Evolutionary conservation across 2,797 vertebrate species (phyloP).

Genomic region (Lithobates sylvaticus): DNA sequence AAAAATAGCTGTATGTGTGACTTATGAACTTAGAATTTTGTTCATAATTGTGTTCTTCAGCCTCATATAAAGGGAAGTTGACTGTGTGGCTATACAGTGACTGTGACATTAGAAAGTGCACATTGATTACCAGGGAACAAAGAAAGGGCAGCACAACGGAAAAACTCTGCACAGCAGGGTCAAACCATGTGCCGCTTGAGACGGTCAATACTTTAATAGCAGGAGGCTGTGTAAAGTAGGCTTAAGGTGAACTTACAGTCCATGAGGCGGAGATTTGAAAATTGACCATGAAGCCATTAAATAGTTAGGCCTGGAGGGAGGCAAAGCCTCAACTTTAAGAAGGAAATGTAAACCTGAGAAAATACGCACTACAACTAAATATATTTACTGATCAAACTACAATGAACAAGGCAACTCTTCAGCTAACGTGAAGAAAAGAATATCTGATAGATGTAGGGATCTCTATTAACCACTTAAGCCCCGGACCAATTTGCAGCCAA

Average conservation of each 20-base stretch:
- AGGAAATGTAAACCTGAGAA: constrained; percentile 16
- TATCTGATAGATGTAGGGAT: too few species aligned
- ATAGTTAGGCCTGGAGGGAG: constrained; percentile 13
- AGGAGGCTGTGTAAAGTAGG: constrained; percentile 36
- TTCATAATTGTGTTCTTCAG: background rate
- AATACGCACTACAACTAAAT: constrained; percentile 8
- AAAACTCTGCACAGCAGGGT: constrained; percentile 44
- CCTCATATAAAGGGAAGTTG: background rate
- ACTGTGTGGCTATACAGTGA: constrained; percentile 6
- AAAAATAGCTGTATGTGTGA: background rate
- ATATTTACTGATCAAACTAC: background rate
- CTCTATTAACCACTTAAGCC: too few species aligned
- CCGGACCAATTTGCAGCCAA: too few species aligned
- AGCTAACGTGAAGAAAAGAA: background rate
- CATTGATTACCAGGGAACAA: constrained; percentile 34
- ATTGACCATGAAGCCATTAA: constrained; percentile 17
- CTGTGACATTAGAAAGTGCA: constrained; percentile 40
- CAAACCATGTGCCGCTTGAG: constrained; percentile 12
- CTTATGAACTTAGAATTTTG: background rate
- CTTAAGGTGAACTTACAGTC: constrained; percentile 26
- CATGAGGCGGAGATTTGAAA: background rate
- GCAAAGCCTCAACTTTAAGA: background rate
- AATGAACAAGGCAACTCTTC: background rate
- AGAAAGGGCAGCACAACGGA: constrained; percentile 48
- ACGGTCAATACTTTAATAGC: constrained; percentile 38